Base-by-base conservation (phyloP, 2,888 invertebrate genomes). In the Coecobrya sp. region DNA sequence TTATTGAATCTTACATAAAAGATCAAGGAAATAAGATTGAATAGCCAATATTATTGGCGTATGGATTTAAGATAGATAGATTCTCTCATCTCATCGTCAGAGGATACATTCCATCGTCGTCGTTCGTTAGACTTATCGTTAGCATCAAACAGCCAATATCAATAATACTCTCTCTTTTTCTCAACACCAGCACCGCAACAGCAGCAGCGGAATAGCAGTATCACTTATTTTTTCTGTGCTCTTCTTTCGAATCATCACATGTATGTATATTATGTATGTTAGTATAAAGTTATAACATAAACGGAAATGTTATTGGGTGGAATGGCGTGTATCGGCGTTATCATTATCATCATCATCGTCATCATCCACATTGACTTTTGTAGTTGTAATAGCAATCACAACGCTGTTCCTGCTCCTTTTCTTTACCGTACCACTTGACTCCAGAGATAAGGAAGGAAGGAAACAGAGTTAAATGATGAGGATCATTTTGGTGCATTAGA, bases 1-100 rank as follows among this genome's bases (percentile, higher is more conserved):
- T 94, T 94, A 94, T 94, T 94, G 93, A 89, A 91, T 92, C 93
- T 70, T 91, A 93, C 92, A 93, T 93, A 92, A 93, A 93, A 93
- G 93, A 93, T 93, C 91, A 93, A 92, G 92, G 89, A 84, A 87
- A 90, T 62, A 82, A 62, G 82, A 62, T 82, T 82, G 82, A 82
- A 62, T 62, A 45, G 82, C 89, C 84, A 89, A 89, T 89, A 89
- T 52, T 79, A 79, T 79, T 79, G 79, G 79, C 79, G 79, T 79
- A 79, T 79, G 52, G 79, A 52, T 79, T 79, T 79, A 27, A 22
- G 76, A 76, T 76, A 76, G 76, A 79, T 79, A 52, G 79, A 55
- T 79, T 79, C 49, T 52, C 52, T 76, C 73, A 49, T 76, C 76
- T 76, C 73, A 49, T 76, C 76, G 45, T 76, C 49, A 42, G 19